A percentile compares a stretch with the other conserved stretches of the same genome.
Conservation (phyloP, 2,797 vertebrate genomes). For the Sarcoramphus papa region DNA sequence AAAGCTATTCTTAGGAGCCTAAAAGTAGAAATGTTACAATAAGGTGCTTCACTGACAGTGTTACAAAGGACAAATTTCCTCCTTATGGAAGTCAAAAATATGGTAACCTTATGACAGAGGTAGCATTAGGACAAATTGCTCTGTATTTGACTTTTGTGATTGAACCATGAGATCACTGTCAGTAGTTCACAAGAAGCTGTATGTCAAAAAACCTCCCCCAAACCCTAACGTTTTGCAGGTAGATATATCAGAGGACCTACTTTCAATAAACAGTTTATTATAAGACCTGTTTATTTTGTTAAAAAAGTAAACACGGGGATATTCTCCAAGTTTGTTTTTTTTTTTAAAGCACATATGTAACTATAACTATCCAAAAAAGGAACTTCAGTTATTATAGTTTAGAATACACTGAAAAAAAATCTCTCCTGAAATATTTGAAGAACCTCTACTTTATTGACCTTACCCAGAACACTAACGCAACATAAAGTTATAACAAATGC, state of each 20-base stretch:
- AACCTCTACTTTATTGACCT: conserved; percentile 7
- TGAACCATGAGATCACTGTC: not conserved
- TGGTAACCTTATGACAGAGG: not conserved
- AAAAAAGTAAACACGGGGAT: not conserved
- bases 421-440: conserved; percentile 19
- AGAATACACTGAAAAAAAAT: not conserved
- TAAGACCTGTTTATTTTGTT: not conserved
- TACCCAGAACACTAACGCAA: not conserved
- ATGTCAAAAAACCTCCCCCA: not conserved
- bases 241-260: not conserved
- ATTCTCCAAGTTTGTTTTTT: not conserved
- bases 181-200: not conserved
- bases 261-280: not conserved
- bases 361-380: not conserved
- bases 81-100: not conserved
- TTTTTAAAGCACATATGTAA: not conserved
- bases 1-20: not conserved
- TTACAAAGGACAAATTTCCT: not conserved
- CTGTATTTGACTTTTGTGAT: not conserved
- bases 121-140: not conserved
- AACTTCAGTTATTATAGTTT: not conserved
- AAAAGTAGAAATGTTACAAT: not conserved
- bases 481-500: not conserved
- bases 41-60: not conserved
- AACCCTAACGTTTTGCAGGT: not conserved